Conservation (phyloP, 1,140 invertebrate genomes). For the Riptortus pedestris region DNA sequence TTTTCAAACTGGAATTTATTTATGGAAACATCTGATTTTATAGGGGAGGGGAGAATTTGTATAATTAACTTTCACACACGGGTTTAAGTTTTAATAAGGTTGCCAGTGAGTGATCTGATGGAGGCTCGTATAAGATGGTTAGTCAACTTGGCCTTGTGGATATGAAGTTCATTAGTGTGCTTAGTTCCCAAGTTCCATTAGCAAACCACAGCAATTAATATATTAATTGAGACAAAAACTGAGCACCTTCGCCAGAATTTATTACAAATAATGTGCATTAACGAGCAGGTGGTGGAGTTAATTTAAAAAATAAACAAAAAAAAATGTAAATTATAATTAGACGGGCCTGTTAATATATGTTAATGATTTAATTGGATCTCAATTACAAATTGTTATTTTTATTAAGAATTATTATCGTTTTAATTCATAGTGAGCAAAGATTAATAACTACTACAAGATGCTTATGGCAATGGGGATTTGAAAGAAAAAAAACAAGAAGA, state of each 20-base stretch:
- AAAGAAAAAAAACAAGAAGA: slow-evolving; percentile 22
- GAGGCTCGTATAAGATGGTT: slow-evolving; percentile 1
- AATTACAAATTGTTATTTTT: slow-evolving; percentile 13
- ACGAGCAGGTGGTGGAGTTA: background rate
- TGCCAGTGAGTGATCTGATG: too few species aligned
- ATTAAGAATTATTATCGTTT: slow-evolving; percentile 4
- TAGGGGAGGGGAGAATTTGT: too few species aligned
- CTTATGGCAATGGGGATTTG: slow-evolving; percentile 4
- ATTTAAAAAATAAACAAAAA: too few species aligned
- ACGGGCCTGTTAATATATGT: background rate
- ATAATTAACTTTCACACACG: too few species aligned
- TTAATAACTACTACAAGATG: background rate
- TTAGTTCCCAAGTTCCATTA: slow-evolving; percentile 19
- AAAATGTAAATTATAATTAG: background rate
- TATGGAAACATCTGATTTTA: too few species aligned
- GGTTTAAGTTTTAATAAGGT: too few species aligned
- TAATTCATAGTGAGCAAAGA: too few species aligned
- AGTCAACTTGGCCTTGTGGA: slow-evolving; percentile 28
- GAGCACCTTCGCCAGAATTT: background rate
- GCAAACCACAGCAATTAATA: slow-evolving; percentile 14
- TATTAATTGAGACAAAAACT: slow-evolving; percentile 12
- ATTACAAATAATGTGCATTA: background rate
- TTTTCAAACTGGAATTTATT: too few species aligned
- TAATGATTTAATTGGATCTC: slow-evolving; percentile 16
- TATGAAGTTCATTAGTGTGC: slow-evolving; percentile 19